Conservation (phyloP, 2,888 invertebrate species). For the Cynaeus angustus region DNA sequence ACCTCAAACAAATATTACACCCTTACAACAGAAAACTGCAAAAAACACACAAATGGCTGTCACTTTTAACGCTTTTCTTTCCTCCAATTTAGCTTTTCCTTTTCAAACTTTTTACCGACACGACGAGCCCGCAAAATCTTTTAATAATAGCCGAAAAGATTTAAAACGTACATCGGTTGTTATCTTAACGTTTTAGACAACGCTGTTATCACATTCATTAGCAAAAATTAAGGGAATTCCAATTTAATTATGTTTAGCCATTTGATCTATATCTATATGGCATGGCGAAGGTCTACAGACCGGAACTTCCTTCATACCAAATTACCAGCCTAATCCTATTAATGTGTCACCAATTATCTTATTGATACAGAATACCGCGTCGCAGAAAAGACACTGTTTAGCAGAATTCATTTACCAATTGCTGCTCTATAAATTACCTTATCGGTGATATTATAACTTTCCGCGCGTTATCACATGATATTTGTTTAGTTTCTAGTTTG, state of each 20-base stretch:
- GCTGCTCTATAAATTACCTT: slow-evolving; percentile 2
- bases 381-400: slow-evolving; percentile 4
- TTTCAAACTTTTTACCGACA: slow-evolving; percentile 36
- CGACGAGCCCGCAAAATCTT: slow-evolving; percentile 25
- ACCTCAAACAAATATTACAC: slow-evolving; percentile 46
- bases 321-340: slow-evolving; percentile 29
- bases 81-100: slow-evolving; percentile 46
- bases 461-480: not conserved
- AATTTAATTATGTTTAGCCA: slow-evolving; percentile 7
- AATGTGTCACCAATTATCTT: slow-evolving; percentile 30
- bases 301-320: slow-evolving; percentile 35
- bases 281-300: slow-evolving; percentile 26
- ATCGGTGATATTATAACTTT: not conserved
- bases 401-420: not conserved
- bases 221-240: not conserved
- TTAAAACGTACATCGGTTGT: too few relatives aligned
- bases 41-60: slow-evolving; percentile 46
- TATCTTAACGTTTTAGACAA: slow-evolving; percentile 11
- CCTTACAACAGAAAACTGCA: slow-evolving; percentile 40
- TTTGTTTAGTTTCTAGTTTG: not conserved
- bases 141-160: slow-evolving; percentile 31
- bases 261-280: slow-evolving; percentile 28
- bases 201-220: slow-evolving; percentile 9
- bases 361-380: slow-evolving; percentile 18
- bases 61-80: slow-evolving; percentile 46